Evolutionary conservation across 2,888 invertebrate genomes (phyloP), one percentile per base, ranked within the genome.

Genomic region (Polydrusus pterygomalis): DNA sequence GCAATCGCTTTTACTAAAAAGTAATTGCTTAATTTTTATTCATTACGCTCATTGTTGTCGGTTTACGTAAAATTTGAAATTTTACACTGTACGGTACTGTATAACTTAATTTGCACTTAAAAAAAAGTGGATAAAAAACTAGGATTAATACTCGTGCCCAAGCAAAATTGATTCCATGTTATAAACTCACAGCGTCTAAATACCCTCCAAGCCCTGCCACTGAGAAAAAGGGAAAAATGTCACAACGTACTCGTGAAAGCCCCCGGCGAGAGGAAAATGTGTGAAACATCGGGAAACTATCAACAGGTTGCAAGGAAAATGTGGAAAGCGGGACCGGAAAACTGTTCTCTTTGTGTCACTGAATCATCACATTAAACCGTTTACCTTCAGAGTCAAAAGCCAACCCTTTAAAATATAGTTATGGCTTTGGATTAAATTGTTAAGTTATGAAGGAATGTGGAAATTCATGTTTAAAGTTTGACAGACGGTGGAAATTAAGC

Each of bases 331-430:
- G 80, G 77, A 83, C 83, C 84, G 84, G 84, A 85, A 85, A 84
- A 85, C 68, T 73, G 73, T 70, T 83, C 84, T 82, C 85, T 85
- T 85, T 85, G 82, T 85, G 85, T 85, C 84, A 85, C 83, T 84
- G 85, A 85, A 84, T 85, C 85, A 83, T 85, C 85, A 84, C 84
- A 86, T 85, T 86, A 85, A 84, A 84, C 84, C 83, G 82, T 83
- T 82, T 81, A 83, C 82, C 83, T 83, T 79, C 83, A 82, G 79
- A 78, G 81, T 80, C 76, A 79, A 78, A 80, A 79, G 79, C 58
- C 58, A 75, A 70, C 75, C 75, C 74, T 70, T 75, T 75, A 70
- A 74, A 76, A 72, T 72, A 76, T 76, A 76, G 72, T 76, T 76
- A 75, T 75, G 70, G 70, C 43, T 65, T 70, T 73, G 65, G 65